Conservation (phyloP, 2,797 vertebrate species). For the Esox lucius region DNA sequence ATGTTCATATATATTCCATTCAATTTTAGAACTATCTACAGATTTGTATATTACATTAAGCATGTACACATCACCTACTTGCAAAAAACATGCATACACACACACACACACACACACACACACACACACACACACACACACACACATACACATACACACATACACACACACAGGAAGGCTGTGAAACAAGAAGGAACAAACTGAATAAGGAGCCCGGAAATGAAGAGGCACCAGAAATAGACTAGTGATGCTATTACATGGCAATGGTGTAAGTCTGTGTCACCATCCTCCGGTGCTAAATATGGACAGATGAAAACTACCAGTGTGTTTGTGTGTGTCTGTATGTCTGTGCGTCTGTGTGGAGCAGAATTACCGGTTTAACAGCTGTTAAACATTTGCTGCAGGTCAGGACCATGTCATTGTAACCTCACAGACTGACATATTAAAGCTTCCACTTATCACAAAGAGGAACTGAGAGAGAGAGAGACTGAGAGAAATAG, state of each 20-base stretch:
- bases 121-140: no score
- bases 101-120: neutral
- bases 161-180: no score
- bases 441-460: no score
- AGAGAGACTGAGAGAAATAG: no score
- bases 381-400: no score
- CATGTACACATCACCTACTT: no score
- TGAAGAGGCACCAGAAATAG: slow-evolving; percentile 53
- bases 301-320: slow-evolving; percentile 36
- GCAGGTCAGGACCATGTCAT: no score
- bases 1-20: no score
- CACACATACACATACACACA: neutral
- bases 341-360: slow-evolving; percentile 12
- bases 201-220: slow-evolving; percentile 25
- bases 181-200: neutral
- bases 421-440: no score
- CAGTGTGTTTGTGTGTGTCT: slow-evolving; percentile 12
- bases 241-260: neutral
- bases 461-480: no score
- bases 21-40: no score
- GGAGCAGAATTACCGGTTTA: neutral
- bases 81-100: neutral
- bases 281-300: slow-evolving; percentile 50
- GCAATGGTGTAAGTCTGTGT: slow-evolving; percentile 42
- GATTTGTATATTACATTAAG: no score